phyloP scores from a whole-genome alignment of 2,888 invertebrate species.

The Cantharis lateralis region DNA sequence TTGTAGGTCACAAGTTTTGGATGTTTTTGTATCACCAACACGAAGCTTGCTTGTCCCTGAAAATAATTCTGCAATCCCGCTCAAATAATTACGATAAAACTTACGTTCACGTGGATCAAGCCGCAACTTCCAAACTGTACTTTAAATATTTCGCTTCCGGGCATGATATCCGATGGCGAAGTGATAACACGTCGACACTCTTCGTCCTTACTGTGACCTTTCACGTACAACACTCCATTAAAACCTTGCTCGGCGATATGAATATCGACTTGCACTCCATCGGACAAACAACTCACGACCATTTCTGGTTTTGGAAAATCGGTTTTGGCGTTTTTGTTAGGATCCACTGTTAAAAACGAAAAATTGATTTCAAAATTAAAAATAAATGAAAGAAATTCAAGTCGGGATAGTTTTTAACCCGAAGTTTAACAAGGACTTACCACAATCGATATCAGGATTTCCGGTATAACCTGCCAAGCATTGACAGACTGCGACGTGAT shows the following conservation, averaged over 20 bases:
- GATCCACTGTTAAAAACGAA: not conserved
- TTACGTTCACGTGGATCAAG: slow-evolving; percentile 85
- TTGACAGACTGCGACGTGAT: slow-evolving; percentile 77
- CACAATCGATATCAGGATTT: slow-evolving; percentile 76
- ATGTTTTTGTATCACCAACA: slow-evolving; percentile 94
- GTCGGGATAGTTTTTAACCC: no score
- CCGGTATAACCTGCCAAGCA: slow-evolving; percentile 79
- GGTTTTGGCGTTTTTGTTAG: slow-evolving; percentile 52
- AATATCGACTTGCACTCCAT: slow-evolving; percentile 87
- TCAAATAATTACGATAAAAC: slow-evolving; percentile 48
- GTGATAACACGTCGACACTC: slow-evolving; percentile 83
- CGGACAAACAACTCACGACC: slow-evolving; percentile 87
- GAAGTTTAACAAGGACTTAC: slow-evolving; percentile 54
- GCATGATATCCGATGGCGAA: slow-evolving; percentile 68
- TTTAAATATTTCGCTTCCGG: slow-evolving; percentile 67
- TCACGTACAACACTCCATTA: slow-evolving; percentile 90
- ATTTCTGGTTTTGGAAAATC: slow-evolving; percentile 86
- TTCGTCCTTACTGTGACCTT: slow-evolving; percentile 92
- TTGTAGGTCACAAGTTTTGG: slow-evolving; percentile 92
- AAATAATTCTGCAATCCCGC: slow-evolving; percentile 35
- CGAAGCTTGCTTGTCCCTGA: slow-evolving; percentile 89
- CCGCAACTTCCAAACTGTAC: slow-evolving; percentile 92
- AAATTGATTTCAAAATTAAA: not conserved
- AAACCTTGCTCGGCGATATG: slow-evolving; percentile 77
- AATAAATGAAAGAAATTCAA: no score